Evolutionary conservation across 2,888 invertebrate species (phyloP), one percentile per base, ranked within the genome.

Genomic region (Phlogophora meticulosa): DNA sequence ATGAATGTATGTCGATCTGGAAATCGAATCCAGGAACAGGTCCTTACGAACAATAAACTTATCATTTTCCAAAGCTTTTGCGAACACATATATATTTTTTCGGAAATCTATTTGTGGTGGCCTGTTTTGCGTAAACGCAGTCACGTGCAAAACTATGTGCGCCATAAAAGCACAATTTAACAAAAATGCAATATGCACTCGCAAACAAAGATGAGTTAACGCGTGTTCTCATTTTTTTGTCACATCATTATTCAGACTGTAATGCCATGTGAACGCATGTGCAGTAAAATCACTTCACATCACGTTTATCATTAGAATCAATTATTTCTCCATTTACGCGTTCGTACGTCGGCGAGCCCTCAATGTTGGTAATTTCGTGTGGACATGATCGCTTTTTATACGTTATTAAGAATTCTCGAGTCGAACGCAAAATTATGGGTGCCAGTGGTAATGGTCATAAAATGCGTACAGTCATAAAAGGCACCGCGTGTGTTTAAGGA

Each of bases 291-390:
- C 89, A 90, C 90, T 88, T 88, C 86, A 87, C 82, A 69, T 80
- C 86, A 86, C 72, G 84, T 87, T 90, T 86, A 88, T 91, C 91
- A 91, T 91, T 91, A 90, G 88, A 91, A 92, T 90, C 92, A 93
- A 93, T 93, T 93, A 93, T 86, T 87, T 87, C 72, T 74, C 81
- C 84, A 88, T 88, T 87, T 85, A 87, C 87, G 68, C 76, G 72
- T 72, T 40, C 73, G 72, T 80, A 74, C 76, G 76, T 87, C 87
- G 87, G 80, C 82, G 74, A 87, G 85, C 76, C 85, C 87, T 87
- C 88, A 84, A 86, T 87, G 88, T 85, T 84, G 83, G 88, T 85
- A 85, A 91, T 91, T 90, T 90, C 84, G 88, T 86, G 80, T 82
- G 87, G 84, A 86, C 84, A 85, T 86, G 87, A 90, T 89, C 86